phyloP scores from a whole-genome alignment of 1,140 invertebrate genomes.

The Cylas formicarius region DNA sequence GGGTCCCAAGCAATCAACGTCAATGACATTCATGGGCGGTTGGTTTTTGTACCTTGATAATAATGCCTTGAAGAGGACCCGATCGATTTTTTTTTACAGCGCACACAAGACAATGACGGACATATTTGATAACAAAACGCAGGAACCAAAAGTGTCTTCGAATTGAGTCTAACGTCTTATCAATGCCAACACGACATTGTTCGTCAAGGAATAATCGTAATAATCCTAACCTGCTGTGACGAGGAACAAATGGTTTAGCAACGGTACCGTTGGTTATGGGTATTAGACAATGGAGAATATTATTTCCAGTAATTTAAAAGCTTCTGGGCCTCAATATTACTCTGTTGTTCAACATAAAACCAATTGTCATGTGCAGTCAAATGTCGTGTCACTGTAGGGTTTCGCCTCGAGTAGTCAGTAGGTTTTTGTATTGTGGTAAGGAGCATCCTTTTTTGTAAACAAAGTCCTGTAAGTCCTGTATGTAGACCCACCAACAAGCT shows the following conservation, averaged over 20 bases:
- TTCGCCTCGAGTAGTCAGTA: slow-evolving; percentile 38
- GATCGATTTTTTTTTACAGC: slow-evolving; percentile 27
- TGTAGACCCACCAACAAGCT: slow-evolving; percentile 38
- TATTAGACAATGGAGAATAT: no score
- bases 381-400: slow-evolving; percentile 15
- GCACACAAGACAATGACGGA: slow-evolving; percentile 28
- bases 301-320: no score
- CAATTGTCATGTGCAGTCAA: slow-evolving; percentile 18
- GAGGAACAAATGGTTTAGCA: slow-evolving; percentile 22
- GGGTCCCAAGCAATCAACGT: not conserved
- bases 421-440: no score
- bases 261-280: no score
- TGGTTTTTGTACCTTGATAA: slow-evolving; percentile 25
- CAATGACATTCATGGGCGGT: slow-evolving; percentile 17
- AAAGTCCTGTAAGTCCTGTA: slow-evolving; percentile 38
- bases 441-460: slow-evolving; percentile 23
- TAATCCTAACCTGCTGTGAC: slow-evolving; percentile 26
- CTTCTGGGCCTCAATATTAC: no score
- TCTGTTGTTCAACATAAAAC: slow-evolving; percentile 29
- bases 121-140: slow-evolving; percentile 27
- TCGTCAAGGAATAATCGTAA: slow-evolving; percentile 35
- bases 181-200: slow-evolving; percentile 29
- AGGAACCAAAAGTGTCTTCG: slow-evolving; percentile 33
- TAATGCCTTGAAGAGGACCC: slow-evolving; percentile 33
- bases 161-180: slow-evolving; percentile 31